phyloP scores from a whole-genome alignment of 2,888 invertebrate genomes.

The Osmoderma eremita region DNA sequence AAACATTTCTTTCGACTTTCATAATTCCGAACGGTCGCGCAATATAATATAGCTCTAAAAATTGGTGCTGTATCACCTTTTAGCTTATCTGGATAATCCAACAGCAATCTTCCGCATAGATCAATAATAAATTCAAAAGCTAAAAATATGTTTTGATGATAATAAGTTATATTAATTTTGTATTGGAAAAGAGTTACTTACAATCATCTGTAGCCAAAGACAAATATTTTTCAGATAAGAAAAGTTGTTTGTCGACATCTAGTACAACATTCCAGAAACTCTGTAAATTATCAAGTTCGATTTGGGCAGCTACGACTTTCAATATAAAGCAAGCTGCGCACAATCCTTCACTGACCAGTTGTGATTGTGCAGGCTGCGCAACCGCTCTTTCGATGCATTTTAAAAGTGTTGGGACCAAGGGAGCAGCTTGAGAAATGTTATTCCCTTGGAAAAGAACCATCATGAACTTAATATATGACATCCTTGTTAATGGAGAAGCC shows the following conservation, averaged over 20 bases:
- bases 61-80: slow-evolving; percentile 74
- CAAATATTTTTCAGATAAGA: slow-evolving; percentile 85
- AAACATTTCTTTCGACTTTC: slow-evolving; percentile 72
- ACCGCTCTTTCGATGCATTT: slow-evolving; percentile 80
- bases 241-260: slow-evolving; percentile 81
- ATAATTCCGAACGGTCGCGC: slow-evolving; percentile 72
- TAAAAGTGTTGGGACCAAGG: slow-evolving; percentile 72
- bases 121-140: slow-evolving; percentile 77
- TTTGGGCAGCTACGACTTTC: slow-evolving; percentile 65
- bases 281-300: slow-evolving; percentile 41
- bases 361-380: slow-evolving; percentile 77
- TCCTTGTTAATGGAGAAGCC: slow-evolving; percentile 79
- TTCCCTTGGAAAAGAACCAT: slow-evolving; percentile 71
- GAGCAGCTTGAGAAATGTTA: slow-evolving; percentile 63
- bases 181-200: too few relatives aligned
- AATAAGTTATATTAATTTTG: too few relatives aligned
- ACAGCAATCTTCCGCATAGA: slow-evolving; percentile 77
- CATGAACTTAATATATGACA: slow-evolving; percentile 82
- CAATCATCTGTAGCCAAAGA: slow-evolving; percentile 76
- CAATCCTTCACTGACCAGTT: slow-evolving; percentile 77
- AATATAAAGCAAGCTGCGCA: slow-evolving; percentile 75
- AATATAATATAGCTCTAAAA: slow-evolving; percentile 76
- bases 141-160: slow-evolving; percentile 55
- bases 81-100: slow-evolving; percentile 75
- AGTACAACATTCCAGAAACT: slow-evolving; percentile 76